A percentile compares a stretch with the other conserved stretches of the same genome.
These are phyloP conservation scores for Carcina quercana DNA, from an alignment of 2,888 invertebrate species.

Conservation along the genomic window DNA sequence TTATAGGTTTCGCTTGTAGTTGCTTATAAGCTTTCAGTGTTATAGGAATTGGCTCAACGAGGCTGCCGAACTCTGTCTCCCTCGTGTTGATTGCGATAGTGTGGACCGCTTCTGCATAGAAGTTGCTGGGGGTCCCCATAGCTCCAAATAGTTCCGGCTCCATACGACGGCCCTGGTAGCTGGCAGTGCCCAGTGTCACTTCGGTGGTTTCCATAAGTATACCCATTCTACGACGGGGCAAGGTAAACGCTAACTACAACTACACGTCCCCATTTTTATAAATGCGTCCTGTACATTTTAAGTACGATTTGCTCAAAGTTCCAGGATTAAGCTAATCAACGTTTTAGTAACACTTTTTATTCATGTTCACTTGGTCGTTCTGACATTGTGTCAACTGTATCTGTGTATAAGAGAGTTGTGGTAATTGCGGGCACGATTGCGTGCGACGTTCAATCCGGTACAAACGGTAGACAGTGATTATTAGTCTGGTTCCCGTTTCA, in stretches of 20 bases:
- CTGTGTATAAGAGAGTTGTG: conserved; percentile 15
- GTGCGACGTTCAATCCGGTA: too few relatives aligned
- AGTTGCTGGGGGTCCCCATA: conserved; percentile 53
- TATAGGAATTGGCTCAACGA: conserved; percentile 57
- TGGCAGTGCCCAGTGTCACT: conserved; percentile 56
- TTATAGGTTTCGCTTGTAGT: conserved; percentile 33
- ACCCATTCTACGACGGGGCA: conserved; percentile 64
- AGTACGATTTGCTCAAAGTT: conserved; percentile 5
- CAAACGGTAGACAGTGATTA: too few relatives aligned
- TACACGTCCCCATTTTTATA: conserved; percentile 34
- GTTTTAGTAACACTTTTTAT: conserved; percentile 12
- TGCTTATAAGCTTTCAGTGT: conserved; percentile 52
- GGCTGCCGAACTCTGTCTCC: conserved; percentile 59
- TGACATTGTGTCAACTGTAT: background rate
- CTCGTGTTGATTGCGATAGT: conserved; percentile 58
- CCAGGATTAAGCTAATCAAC: conserved; percentile 8
- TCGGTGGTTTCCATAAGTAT: conserved; percentile 66
- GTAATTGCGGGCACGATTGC: conserved; percentile 28
- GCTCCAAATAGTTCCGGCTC: conserved; percentile 46
- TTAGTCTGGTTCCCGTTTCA: too few relatives aligned
- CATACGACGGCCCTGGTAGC: conserved; percentile 39
- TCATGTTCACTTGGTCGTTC: background rate
- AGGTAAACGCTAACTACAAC: conserved; percentile 34
- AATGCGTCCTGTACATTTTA: conserved; percentile 36
- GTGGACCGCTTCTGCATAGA: conserved; percentile 50